Percentiles rank a stretch among this genome's conserved stretches.
These are phyloP conservation scores for Pyrgilauda ruficollis DNA, from an alignment of 2,113 vertebrate species.

Conservation along the genomic window DNA sequence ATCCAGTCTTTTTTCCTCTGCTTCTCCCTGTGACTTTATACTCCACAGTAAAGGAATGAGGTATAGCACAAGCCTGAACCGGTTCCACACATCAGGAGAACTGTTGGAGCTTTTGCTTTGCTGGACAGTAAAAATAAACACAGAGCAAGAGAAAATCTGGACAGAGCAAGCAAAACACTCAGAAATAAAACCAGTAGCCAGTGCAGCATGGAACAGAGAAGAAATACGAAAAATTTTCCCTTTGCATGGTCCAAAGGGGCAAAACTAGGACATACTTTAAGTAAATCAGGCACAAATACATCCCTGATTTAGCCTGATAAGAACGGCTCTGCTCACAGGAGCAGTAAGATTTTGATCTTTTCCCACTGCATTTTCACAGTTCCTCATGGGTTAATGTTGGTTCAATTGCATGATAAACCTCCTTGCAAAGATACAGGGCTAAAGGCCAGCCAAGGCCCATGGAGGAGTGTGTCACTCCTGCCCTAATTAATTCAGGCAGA, in stretches of 20 bases:
- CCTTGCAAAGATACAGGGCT: background rate
- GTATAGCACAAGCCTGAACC: background rate
- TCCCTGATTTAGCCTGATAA: background rate
- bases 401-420: background rate
- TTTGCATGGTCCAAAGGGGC: background rate
- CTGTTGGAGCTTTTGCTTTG: background rate
- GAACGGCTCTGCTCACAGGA: background rate
- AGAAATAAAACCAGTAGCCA: background rate
- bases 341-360: background rate
- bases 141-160: background rate
- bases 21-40: background rate
- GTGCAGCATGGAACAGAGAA: background rate
- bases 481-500: slow-evolving; percentile 21
- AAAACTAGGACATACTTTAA: background rate
- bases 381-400: background rate
- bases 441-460: background rate
- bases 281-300: background rate
- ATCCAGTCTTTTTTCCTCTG: background rate
- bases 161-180: background rate
- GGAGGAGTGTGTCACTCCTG: background rate
- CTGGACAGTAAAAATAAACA: background rate
- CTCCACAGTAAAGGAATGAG: background rate
- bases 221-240: background rate
- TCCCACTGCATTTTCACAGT: background rate
- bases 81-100: background rate